These are phyloP conservation scores for Drosophila varians DNA, from an alignment of 1,140 invertebrate species.

Conservation along the genomic window DNA sequence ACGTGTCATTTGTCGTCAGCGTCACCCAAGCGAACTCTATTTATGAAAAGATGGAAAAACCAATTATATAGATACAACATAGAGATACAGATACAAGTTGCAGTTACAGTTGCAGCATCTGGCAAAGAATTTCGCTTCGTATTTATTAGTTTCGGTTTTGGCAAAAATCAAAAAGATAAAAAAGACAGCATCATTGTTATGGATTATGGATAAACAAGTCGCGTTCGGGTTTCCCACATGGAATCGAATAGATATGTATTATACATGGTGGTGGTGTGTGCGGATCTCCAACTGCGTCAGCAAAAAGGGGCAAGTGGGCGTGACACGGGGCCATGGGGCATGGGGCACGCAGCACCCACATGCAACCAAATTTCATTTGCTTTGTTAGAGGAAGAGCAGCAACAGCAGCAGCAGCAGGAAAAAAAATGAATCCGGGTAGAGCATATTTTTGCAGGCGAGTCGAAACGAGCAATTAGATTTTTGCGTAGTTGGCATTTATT, in stretches of 20 bases:
- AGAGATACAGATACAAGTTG: conserved; percentile 10
- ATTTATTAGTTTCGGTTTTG: conserved; percentile 56
- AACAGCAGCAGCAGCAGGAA: neutral
- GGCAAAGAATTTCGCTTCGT: conserved; percentile 30
- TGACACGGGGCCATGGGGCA: conserved; percentile 35
- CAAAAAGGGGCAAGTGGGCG: conserved; percentile 34
- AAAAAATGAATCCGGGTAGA: conserved; percentile 25
- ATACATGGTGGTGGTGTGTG: conserved; percentile 13
- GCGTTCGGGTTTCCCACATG: conserved; percentile 2
- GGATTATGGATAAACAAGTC: conserved; percentile 66
- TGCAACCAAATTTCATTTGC: conserved; percentile 57
- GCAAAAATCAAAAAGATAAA: conserved; percentile 10
- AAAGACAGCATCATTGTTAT: conserved; percentile 23
- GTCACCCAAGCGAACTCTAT: conserved; percentile 95
- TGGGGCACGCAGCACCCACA: conserved; percentile 61
- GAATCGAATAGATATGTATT: conserved; percentile 19
- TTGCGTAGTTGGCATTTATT: conserved; percentile 76
- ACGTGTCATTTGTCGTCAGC: conserved; percentile 97
- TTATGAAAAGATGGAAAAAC: conserved; percentile 14
- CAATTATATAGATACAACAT: neutral
- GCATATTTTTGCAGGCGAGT: conserved; percentile 54
- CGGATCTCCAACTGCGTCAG: conserved; percentile 60
- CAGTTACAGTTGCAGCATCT: conserved; percentile 39
- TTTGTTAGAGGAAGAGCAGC: conserved; percentile 39
- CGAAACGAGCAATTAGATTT: conserved; percentile 63